A percentile compares a stretch with the other conserved stretches of the same genome.
phyloP scores from a whole-genome alignment of 2,888 invertebrate species.

The Plebejus anna region DNA sequence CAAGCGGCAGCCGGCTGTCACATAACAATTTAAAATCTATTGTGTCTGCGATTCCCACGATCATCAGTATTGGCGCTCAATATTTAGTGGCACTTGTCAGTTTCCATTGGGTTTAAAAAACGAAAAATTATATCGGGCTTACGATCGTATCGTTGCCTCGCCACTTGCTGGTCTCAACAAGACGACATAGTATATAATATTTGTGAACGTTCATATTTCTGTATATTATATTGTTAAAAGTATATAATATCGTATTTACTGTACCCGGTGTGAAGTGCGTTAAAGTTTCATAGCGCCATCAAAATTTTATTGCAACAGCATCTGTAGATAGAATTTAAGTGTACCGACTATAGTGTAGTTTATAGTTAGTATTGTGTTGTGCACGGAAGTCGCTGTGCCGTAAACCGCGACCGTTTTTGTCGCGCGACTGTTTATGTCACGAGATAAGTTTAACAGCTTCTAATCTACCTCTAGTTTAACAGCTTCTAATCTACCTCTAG shows the following conservation, averaged over 20 bases:
- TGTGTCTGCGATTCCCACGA: too few species aligned
- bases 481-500: too few species aligned
- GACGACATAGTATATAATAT: too few species aligned
- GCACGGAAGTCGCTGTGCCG: background rate
- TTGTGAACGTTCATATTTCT: too few species aligned
- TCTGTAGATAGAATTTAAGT: background rate
- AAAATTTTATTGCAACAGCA: constrained; percentile 12
- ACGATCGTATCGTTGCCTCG: too few species aligned
- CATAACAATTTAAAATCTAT: too few species aligned
- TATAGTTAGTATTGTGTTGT: background rate
- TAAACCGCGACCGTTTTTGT: background rate
- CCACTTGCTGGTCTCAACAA: too few species aligned
- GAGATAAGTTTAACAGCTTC: background rate
- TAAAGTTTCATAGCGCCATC: constrained; percentile 8
- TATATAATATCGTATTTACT: background rate
- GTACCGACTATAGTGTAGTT: background rate
- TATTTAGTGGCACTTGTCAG: background rate
- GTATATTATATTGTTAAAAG: background rate
- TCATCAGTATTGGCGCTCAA: background rate
- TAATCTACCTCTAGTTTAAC: too few species aligned
- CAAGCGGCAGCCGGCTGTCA: too few species aligned
- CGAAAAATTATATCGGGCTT: background rate
- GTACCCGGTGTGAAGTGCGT: background rate
- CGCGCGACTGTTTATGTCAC: background rate
- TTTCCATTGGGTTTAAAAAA: background rate